Base-by-base conservation (phyloP, 2,113 vertebrate species). In the Sander lucioperca region DNA sequence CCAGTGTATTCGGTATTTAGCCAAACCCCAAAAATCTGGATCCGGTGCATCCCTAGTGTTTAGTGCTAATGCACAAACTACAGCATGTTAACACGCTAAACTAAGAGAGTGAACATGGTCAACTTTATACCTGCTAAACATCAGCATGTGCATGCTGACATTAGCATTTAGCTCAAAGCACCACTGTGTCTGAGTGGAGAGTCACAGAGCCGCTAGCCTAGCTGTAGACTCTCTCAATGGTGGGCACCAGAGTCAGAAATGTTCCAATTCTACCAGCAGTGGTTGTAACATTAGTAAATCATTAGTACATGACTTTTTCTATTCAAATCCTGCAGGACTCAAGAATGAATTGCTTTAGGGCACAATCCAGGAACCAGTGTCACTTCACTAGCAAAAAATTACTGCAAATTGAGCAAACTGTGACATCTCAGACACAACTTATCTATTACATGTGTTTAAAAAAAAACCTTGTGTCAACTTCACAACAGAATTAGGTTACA, bases 401-500 rank as follows among this genome's bases (percentile, higher is more conserved):
- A 16, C 27, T 30, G 33, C 27, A 64, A 65, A 30, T 21, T 78
- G 69, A 47, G 8, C 33, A 4, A 74, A 56, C 19, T 57, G 15
- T 57, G 74, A 23, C 25, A 21, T 67, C 77, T 62, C 54, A 25
- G 51, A 62, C 33, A 54, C 19, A 48, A 59, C 3, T 15, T 65
- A 23, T 45, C 21, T 67, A 3, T 14, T 48, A 16, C 0, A 43
- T 1, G 56, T 53, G 16, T 59, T n/a, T 23, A 21, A 58, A 30
- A 33, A 33, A 33, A 30, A n/a, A 30, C 25, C 23, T 18, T 59
- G 39, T 71, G 51, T 27, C 39, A 43, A 11, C 39, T 43, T 14
- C 18, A 59, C 11, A 45, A 36, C 3, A 59, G 48, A 8, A 70
- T 74, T 79, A 21, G 36, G 58, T 57, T 79, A 43, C 66, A 70